Evolutionary conservation across 1,140 invertebrate genomes (phyloP).

Genomic region (Phthorimaea operculella): DNA sequence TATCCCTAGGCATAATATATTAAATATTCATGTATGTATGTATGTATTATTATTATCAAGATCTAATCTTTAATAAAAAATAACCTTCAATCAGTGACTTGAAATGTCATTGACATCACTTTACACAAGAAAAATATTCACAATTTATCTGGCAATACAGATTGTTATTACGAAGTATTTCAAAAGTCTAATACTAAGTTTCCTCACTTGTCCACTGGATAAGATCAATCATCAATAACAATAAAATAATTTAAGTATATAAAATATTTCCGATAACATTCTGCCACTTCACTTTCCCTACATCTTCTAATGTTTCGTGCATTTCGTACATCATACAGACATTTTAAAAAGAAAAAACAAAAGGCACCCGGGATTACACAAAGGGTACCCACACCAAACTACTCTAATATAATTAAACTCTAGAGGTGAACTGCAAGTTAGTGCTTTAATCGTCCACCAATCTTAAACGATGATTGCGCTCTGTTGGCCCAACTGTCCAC

Average conservation of each 20-base stretch:
- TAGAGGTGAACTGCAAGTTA: conserved; percentile 43
- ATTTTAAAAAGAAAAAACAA: conserved; percentile 53
- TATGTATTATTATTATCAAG: conserved; percentile 36
- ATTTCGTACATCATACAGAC: conserved; percentile 71
- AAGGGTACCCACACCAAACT: conserved; percentile 66
- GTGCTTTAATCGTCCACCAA: conserved; percentile 33
- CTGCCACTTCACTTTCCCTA: conserved; percentile 38
- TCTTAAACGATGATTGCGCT: not conserved
- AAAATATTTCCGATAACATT: conserved; percentile 51
- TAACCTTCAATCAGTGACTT: conserved; percentile 56
- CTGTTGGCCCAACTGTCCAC: not conserved
- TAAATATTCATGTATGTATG: conserved; percentile 50
- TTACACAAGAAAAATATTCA: conserved; percentile 66
- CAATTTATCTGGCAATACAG: conserved; percentile 68
- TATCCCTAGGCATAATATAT: conserved; percentile 42
- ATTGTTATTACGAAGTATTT: conserved; percentile 49
- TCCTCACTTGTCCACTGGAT: conserved; percentile 55
- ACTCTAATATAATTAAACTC: conserved; percentile 63
- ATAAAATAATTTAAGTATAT: conserved; percentile 58
- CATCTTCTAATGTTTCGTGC: conserved; percentile 71
- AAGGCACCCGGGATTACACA: conserved; percentile 65
- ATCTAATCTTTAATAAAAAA: conserved; percentile 61
- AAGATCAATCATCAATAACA: conserved; percentile 53
- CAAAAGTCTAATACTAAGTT: conserved; percentile 57
- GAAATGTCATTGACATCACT: conserved; percentile 61